Percentiles rank a stretch among this genome's conserved stretches.
These are phyloP conservation scores for Sarcophilus harrisii DNA, from an alignment of 2,797 vertebrate genomes.

Conservation along the genomic window DNA sequence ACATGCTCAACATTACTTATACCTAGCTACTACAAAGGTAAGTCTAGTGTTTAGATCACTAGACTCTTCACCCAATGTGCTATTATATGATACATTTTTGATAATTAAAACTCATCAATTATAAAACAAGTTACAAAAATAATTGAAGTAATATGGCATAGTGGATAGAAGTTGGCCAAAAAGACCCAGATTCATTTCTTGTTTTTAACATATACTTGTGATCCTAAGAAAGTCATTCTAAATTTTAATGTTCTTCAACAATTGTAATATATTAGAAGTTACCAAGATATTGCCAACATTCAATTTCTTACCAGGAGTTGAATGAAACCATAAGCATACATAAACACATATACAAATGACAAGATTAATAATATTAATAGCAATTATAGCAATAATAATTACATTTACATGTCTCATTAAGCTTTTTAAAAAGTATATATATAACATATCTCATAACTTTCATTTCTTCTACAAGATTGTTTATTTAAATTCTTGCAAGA, in stretches of 20 bases:
- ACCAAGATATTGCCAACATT: neutral
- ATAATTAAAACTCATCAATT: neutral
- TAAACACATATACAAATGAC: neutral
- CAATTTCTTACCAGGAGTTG: neutral
- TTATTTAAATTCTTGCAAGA: neutral
- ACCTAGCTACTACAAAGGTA: neutral
- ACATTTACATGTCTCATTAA: neutral
- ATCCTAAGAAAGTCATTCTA: neutral
- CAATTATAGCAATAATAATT: conserved; percentile 1
- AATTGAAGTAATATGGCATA: neutral
- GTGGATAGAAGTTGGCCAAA: neutral
- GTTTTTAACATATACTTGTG: neutral
- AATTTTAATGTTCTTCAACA: neutral
- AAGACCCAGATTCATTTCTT: neutral
- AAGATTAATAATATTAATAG: neutral
- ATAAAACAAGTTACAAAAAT: neutral
- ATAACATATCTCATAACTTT: conserved; percentile 48
- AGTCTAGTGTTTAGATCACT: neutral
- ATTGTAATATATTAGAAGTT: neutral
- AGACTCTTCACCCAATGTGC: neutral
- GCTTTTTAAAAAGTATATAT: conserved; percentile 32
- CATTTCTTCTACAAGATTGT: conserved; percentile 39
- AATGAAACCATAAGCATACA: neutral
- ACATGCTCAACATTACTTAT: neutral
- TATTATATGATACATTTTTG: neutral